Conservation (phyloP, 1,140 invertebrate species). For the Leptinotarsa lineolata region DNA sequence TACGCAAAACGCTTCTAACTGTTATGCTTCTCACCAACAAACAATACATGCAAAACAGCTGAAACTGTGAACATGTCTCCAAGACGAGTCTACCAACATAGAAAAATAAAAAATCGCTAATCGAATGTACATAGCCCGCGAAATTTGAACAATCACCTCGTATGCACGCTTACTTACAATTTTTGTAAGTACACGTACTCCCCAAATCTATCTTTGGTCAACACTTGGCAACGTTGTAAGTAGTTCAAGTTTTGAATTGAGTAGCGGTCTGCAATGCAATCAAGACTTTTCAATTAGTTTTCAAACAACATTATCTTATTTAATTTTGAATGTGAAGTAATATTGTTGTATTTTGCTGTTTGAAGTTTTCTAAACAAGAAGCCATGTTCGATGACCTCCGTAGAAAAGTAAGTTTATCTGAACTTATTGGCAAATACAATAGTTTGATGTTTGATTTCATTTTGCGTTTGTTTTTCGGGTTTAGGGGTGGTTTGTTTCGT, state of each 20-base stretch:
- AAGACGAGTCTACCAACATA: not conserved
- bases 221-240: not conserved
- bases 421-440: not conserved
- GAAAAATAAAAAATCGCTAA: too few species aligned
- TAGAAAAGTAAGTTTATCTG: constrained; percentile 14
- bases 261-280: not conserved
- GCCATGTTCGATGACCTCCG: constrained; percentile 21
- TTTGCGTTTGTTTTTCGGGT: not conserved
- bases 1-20: too few species aligned
- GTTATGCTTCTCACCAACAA: too few species aligned
- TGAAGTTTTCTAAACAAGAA: not conserved
- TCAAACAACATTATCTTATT: not conserved
- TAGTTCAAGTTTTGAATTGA: constrained; percentile 1
- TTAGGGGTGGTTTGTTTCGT: not conserved
- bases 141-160: not conserved
- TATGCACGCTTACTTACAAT: not conserved
- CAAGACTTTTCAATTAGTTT: not conserved
- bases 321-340: not conserved
- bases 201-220: not conserved
- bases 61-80: too few species aligned
- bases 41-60: too few species aligned
- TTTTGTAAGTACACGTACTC: not conserved
- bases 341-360: too few species aligned
- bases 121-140: not conserved
- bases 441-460: not conserved